Evolutionary conservation across 2,113 vertebrate species (phyloP).

Genomic region (Tapirus terrestris): DNA sequence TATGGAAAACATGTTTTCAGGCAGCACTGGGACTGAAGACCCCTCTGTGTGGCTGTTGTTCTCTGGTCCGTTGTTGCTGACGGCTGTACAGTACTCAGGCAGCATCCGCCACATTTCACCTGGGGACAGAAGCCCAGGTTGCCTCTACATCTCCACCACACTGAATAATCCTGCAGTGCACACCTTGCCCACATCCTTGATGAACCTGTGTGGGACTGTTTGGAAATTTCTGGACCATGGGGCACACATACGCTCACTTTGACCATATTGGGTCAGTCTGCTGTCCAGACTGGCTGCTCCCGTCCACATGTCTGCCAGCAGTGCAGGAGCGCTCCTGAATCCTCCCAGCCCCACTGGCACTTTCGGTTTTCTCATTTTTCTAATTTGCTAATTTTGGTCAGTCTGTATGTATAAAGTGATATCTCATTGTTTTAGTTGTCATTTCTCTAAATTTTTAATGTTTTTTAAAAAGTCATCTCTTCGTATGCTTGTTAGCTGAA

Average conservation of each 20-base stretch:
- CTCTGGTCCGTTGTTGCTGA: neutral
- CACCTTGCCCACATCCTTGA: neutral
- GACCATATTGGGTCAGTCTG: accelerated
- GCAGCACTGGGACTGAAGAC: neutral
- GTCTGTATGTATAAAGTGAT: neutral
- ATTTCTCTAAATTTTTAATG: constrained; percentile 6
- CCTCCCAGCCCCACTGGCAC: too few relatives aligned
- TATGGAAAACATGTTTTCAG: neutral
- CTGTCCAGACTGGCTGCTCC: neutral
- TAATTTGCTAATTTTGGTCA: neutral
- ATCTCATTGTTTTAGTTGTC: neutral
- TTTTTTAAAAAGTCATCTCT: neutral
- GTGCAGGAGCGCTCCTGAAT: neutral
- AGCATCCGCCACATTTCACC: neutral
- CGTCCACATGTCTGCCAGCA: neutral
- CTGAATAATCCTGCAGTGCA: neutral
- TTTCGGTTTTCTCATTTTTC: neutral
- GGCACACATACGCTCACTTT: neutral
- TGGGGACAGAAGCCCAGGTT: neutral
- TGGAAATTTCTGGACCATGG: neutral
- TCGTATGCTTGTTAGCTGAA: neutral
- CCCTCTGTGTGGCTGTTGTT: neutral
- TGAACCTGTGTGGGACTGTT: neutral
- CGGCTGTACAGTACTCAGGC: neutral
- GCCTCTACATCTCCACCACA: neutral